Evolutionary conservation across 1,140 invertebrate genomes (phyloP).

Genomic region (Pararge aegeria): DNA sequence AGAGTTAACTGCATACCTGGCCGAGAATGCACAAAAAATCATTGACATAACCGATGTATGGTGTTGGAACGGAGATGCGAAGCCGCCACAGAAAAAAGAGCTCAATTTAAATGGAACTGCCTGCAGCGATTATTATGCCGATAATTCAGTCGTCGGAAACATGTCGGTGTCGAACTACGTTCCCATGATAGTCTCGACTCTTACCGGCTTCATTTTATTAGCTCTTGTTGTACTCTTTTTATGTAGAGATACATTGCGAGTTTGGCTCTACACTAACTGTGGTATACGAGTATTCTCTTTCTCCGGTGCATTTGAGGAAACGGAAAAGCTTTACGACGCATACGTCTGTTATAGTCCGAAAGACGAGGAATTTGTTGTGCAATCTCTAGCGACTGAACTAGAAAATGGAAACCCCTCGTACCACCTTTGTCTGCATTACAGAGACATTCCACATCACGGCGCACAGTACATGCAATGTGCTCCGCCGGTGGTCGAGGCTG

Average conservation of each 20-base stretch:
- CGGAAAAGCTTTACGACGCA: slow-evolving; percentile 94
- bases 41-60: slow-evolving; percentile 88
- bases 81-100: slow-evolving; percentile 85
- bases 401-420: slow-evolving; percentile 88
- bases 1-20: slow-evolving; percentile 90
- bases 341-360: slow-evolving; percentile 96
- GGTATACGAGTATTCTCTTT: slow-evolving; percentile 89
- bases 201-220: slow-evolving; percentile 86
- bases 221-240: slow-evolving; percentile 88
- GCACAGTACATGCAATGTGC: slow-evolving; percentile 86
- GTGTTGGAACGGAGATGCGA: slow-evolving; percentile 89
- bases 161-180: slow-evolving; percentile 92
- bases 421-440: slow-evolving; percentile 92
- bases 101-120: slow-evolving; percentile 90
- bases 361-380: slow-evolving; percentile 94
- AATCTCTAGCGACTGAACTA: slow-evolving; percentile 91
- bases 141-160: slow-evolving; percentile 90
- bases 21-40: slow-evolving; percentile 89
- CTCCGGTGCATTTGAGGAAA: slow-evolving; percentile 84
- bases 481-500: slow-evolving; percentile 90
- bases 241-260: slow-evolving; percentile 90
- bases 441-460: slow-evolving; percentile 86
- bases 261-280: slow-evolving; percentile 95
- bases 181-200: slow-evolving; percentile 89
- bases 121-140: slow-evolving; percentile 91